Conservation (phyloP, 2,113 vertebrate species). For the Cynoglossus semilaevis region DNA sequence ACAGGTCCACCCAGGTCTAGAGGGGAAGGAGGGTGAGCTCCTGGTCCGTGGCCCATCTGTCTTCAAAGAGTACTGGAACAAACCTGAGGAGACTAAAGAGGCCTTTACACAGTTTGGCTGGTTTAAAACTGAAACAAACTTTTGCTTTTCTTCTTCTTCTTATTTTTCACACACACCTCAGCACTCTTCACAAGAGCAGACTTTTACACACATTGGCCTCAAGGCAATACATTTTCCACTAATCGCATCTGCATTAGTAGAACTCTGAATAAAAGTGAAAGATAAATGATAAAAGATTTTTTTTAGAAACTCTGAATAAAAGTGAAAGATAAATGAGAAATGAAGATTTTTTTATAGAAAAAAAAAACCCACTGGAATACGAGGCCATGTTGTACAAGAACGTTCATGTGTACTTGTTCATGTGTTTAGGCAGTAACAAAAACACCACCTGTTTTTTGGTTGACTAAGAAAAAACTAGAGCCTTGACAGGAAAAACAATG, state of each 20-base stretch:
- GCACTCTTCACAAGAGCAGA: background rate
- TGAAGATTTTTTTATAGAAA: too few species aligned
- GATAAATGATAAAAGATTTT: conserved; percentile 37
- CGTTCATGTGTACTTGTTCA: conserved; percentile 25
- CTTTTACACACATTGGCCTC: conserved; percentile 12
- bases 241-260: conserved; percentile 46
- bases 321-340: too few species aligned
- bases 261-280: conserved; percentile 32
- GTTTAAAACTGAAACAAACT: conserved; percentile 88
- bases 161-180: background rate
- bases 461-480: too few species aligned
- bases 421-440: too few species aligned
- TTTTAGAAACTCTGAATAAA: too few species aligned
- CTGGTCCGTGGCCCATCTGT: conserved; percentile 84
- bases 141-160: background rate
- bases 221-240: conserved; percentile 26
- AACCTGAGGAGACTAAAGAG: conserved; percentile 78
- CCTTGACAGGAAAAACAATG: too few species aligned
- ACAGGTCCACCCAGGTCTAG: conserved; percentile 82
- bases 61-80: conserved; percentile 93
- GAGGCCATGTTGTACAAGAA: too few species aligned
- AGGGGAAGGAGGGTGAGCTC: conserved; percentile 89
- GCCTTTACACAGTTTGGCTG: conserved; percentile 88
- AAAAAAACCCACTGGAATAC: too few species aligned
- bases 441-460: too few species aligned